Percentiles rank a stretch among this genome's conserved stretches.
Evolutionary conservation across 1,140 invertebrate species (phyloP).

Genomic region (Telenomus remus): DNA sequence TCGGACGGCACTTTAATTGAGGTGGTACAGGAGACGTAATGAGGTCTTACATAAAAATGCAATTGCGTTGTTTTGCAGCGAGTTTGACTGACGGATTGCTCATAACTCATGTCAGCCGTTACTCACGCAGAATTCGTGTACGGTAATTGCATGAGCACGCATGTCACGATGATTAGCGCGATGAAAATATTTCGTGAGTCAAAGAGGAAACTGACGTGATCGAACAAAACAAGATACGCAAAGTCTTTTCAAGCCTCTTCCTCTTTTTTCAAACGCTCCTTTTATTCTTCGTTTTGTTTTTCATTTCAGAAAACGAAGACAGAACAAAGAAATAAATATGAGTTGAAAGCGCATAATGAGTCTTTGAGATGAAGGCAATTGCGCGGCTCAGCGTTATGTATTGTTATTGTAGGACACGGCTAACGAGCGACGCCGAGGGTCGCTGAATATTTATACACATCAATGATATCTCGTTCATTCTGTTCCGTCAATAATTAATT

Average conservation of each 20-base stretch:
- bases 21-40: constrained; percentile 32
- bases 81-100: constrained; percentile 27
- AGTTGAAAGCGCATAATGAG: constrained; percentile 1
- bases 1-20: constrained; percentile 36
- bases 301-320: not conserved
- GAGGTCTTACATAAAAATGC: constrained; percentile 48
- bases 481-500: constrained; percentile 20
- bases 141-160: constrained; percentile 8
- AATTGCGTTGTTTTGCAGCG: constrained; percentile 50
- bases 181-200: constrained; percentile 11
- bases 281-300: not conserved
- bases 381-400: not conserved
- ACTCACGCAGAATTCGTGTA: constrained; percentile 18
- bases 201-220: constrained; percentile 2
- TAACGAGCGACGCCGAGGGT: constrained; percentile 18
- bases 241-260: not conserved
- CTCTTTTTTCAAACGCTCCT: not conserved
- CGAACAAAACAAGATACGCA: not conserved
- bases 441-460: constrained; percentile 25
- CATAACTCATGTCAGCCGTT: constrained; percentile 9
- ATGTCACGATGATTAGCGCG: constrained; percentile 20
- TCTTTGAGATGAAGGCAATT: constrained; percentile 6
- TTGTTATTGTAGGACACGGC: constrained; percentile 16
- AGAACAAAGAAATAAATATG: not conserved
- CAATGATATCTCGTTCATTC: constrained; percentile 11